These are phyloP conservation scores for Hafferia zeledoni DNA, from an alignment of 2,797 vertebrate species.

Conservation along the genomic window DNA sequence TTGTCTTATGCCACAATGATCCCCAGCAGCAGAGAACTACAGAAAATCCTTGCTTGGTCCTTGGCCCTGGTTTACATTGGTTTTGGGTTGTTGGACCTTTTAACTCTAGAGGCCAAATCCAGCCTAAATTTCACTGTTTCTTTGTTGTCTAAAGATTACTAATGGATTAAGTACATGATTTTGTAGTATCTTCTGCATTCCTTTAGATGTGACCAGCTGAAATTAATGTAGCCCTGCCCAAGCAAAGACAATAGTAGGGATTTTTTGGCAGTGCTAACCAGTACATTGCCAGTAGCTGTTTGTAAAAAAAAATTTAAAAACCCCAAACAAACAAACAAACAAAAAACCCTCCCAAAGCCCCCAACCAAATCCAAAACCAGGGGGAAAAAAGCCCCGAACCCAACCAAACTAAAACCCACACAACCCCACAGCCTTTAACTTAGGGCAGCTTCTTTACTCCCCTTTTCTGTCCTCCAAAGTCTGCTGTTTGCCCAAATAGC, in stretches of 20 bases:
- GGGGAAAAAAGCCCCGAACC: neutral
- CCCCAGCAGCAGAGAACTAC: neutral
- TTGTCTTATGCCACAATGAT: neutral
- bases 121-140: neutral
- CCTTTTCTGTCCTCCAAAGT: neutral
- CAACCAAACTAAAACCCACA: neutral
- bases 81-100: neutral
- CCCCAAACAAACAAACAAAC: neutral
- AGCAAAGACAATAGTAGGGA: neutral
- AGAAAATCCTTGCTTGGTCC: neutral
- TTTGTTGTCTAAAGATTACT: neutral
- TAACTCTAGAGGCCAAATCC: neutral
- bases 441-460: neutral
- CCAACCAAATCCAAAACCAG: neutral
- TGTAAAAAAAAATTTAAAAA: neutral
- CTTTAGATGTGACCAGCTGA: neutral
- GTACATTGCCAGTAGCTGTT: neutral
- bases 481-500: neutral
- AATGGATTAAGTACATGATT: rapidly evolving
- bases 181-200: neutral
- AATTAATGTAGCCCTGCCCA: neutral
- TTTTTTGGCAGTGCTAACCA: neutral
- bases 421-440: neutral
- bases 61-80: neutral
- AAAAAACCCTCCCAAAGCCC: neutral